Conservation (phyloP, 2,113 vertebrate species). For the Tragelaphus imberbis region DNA sequence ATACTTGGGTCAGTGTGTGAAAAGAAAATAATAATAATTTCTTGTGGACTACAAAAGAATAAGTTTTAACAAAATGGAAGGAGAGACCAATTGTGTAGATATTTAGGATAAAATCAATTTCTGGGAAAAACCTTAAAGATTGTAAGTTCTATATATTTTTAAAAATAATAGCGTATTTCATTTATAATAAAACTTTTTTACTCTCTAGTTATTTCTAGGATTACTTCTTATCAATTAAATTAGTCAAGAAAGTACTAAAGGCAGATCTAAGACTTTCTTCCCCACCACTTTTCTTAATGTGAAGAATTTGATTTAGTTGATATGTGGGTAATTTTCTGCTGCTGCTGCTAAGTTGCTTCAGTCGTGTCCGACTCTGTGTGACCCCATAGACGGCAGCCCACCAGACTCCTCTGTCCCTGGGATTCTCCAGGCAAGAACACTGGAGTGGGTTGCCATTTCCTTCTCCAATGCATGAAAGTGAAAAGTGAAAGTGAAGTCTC, state of each 20-base stretch:
- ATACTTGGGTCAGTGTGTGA: background rate
- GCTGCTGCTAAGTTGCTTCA: too few relatives aligned
- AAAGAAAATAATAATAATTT: constrained; percentile 50
- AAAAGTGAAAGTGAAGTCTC: too few relatives aligned
- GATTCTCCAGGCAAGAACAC: too few relatives aligned
- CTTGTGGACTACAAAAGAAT: constrained; percentile 48
- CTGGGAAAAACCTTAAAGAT: constrained; percentile 16
- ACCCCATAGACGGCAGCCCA: too few relatives aligned
- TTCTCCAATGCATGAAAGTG: too few relatives aligned
- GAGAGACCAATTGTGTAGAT: constrained; percentile 43
- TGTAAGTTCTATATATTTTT: constrained; percentile 44
- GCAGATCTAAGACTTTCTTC: constrained; percentile 61
- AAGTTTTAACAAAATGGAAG: constrained; percentile 50
- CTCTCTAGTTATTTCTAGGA: constrained; percentile 61
- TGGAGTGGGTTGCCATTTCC: too few relatives aligned
- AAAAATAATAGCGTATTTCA: constrained; percentile 51
- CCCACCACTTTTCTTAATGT: constrained; percentile 59
- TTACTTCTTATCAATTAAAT: constrained; percentile 68
- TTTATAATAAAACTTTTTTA: constrained; percentile 63
- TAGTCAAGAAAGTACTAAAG: constrained; percentile 59
- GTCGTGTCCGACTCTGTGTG: too few relatives aligned
- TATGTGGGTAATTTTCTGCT: constrained; percentile 64
- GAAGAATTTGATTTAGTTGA: constrained; percentile 68
- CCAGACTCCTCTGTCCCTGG: too few relatives aligned
- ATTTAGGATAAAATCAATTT: constrained; percentile 21